Percentiles rank a stretch among this genome's conserved stretches.
phyloP scores from a whole-genome alignment of 2,113 vertebrate genomes.

The Enhydra lutris region DNA sequence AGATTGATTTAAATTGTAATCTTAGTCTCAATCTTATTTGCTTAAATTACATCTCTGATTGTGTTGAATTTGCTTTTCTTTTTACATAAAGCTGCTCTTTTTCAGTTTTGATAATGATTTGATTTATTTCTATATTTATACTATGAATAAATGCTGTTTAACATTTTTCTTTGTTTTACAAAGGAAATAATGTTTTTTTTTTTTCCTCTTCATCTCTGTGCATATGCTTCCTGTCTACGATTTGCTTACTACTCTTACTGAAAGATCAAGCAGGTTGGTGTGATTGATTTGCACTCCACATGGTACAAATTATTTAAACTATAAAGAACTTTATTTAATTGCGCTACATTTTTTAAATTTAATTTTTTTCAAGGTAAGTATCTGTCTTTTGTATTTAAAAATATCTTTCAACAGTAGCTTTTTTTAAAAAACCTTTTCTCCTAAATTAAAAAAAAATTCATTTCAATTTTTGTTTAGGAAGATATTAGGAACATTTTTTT shows the following conservation, averaged over 20 bases:
- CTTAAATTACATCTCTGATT: slow-evolving; percentile 33
- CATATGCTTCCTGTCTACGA: slow-evolving; percentile 86
- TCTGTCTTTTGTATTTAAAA: slow-evolving; percentile 45
- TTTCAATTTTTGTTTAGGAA: slow-evolving; percentile 19
- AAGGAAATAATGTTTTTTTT: slow-evolving; percentile 83
- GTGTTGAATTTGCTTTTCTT: slow-evolving; percentile 39
- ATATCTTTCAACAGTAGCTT: not conserved
- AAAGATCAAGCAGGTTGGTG: slow-evolving; percentile 96
- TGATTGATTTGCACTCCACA: slow-evolving; percentile 80
- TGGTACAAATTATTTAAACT: slow-evolving; percentile 61
- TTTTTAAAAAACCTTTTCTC: not conserved
- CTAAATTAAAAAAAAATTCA: not conserved
- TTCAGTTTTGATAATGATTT: slow-evolving; percentile 58
- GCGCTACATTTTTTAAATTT: slow-evolving; percentile 47
- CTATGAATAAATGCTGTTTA: slow-evolving; percentile 66
- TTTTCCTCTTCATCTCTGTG: slow-evolving; percentile 79
- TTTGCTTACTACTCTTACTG: slow-evolving; percentile 89
- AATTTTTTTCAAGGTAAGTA: slow-evolving; percentile 67
- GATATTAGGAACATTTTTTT: not conserved
- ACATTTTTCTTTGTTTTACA: slow-evolving; percentile 74
- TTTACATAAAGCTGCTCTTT: slow-evolving; percentile 44
- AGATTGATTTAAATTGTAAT: slow-evolving; percentile 41
- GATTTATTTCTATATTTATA: slow-evolving; percentile 55
- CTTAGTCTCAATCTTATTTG: slow-evolving; percentile 51
- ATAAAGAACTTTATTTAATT: slow-evolving; percentile 44